Evolutionary conservation across 1,140 invertebrate genomes (phyloP).

Genomic region (Oryzaephilus surinamensis): DNA sequence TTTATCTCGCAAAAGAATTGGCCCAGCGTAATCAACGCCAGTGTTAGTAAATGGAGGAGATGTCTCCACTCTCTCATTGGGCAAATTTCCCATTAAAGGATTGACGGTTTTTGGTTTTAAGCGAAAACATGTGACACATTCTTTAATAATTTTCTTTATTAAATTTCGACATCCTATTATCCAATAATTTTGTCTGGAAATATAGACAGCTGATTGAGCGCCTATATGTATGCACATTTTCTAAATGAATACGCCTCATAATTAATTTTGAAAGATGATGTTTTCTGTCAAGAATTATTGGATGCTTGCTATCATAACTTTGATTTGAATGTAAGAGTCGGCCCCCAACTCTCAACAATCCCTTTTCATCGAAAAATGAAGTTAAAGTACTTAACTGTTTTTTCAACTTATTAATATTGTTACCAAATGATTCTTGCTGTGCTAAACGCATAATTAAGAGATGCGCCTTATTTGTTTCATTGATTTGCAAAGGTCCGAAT

Average conservation of each 20-base stretch:
- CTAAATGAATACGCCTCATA: slow-evolving; percentile 9
- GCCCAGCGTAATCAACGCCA: slow-evolving; percentile 32
- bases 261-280: slow-evolving; percentile 12
- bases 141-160: no score
- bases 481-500: no score
- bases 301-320: slow-evolving; percentile 14
- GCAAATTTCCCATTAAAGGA: slow-evolving; percentile 32
- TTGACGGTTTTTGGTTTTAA: slow-evolving; percentile 8
- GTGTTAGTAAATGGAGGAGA: slow-evolving; percentile 18
- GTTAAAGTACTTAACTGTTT: slow-evolving; percentile 6
- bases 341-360: slow-evolving; percentile 24
- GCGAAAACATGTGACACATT: slow-evolving; percentile 12
- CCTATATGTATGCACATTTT: slow-evolving; percentile 14
- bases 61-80: slow-evolving; percentile 18
- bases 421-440: slow-evolving; percentile 4
- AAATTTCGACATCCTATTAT: slow-evolving; percentile 6
- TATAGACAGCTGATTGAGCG: no score
- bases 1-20: slow-evolving; percentile 15
- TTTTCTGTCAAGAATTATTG: slow-evolving; percentile 13
- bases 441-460: slow-evolving; percentile 1
- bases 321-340: slow-evolving; percentile 19
- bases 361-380: slow-evolving; percentile 19
- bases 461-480: slow-evolving; percentile 7
- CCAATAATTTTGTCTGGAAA: slow-evolving; percentile 14
- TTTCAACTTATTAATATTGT: slow-evolving; percentile 7